Conservation (phyloP, 2,888 invertebrate genomes). For the Phaonia tiefii region DNA sequence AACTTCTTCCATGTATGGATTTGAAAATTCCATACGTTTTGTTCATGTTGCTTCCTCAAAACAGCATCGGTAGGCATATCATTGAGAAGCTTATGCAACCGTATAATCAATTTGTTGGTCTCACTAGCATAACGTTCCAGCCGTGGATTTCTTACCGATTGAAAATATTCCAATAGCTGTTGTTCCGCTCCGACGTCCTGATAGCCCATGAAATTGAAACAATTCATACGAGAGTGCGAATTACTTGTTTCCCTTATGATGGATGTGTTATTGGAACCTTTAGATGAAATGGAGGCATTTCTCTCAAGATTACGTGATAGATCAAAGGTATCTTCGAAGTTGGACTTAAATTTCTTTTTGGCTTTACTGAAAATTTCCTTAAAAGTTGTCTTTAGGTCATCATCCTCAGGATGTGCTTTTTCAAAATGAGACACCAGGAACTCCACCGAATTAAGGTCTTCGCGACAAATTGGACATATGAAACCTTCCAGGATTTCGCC, state of each 20-base stretch:
- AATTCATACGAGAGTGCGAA: conserved; percentile 72
- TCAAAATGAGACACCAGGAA: conserved; percentile 94
- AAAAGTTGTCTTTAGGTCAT: conserved; percentile 87
- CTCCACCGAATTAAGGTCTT: conserved; percentile 91
- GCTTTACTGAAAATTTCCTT: conserved; percentile 94
- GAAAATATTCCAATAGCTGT: conserved; percentile 89
- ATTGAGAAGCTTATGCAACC: conserved; percentile 93
- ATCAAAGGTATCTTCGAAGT: conserved; percentile 86
- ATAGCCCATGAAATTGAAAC: conserved; percentile 74
- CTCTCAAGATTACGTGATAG: conserved; percentile 83
- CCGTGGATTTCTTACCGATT: conserved; percentile 85
- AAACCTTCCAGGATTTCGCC: conserved; percentile 93
- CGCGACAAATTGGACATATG: conserved; percentile 96
- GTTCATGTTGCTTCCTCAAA: conserved; percentile 88
- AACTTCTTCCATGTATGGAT: too few species aligned
- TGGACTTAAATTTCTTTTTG: conserved; percentile 90
- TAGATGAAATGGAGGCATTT: conserved; percentile 78
- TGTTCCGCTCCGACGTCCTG: conserved; percentile 80
- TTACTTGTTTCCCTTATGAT: conserved; percentile 65
- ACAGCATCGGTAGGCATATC: conserved; percentile 88
- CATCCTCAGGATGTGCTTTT: conserved; percentile 92
- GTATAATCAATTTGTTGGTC: conserved; percentile 96
- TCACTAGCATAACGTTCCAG: conserved; percentile 95
- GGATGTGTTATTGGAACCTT: conserved; percentile 24
- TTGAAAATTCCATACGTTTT: conserved; percentile 82